Percentiles rank a stretch among this genome's conserved stretches.
These are phyloP conservation scores for Triplophysa tibetana DNA, from an alignment of 2,113 vertebrate genomes.

Conservation along the genomic window DNA sequence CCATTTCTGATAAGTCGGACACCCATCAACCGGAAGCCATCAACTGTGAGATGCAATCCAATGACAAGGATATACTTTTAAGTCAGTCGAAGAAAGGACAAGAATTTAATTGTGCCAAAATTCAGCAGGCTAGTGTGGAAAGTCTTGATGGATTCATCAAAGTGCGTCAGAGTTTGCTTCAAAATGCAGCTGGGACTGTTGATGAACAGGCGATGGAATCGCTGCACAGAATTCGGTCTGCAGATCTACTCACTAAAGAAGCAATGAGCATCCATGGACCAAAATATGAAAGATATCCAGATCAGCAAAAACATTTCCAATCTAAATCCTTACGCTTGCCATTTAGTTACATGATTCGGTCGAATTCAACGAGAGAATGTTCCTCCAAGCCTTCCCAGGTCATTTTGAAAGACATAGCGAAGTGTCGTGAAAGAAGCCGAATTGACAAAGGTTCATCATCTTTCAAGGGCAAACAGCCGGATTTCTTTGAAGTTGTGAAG, in stretches of 20 bases:
- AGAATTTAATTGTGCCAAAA: slow-evolving; percentile 3
- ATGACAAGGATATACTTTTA: background rate
- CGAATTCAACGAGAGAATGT: slow-evolving; percentile 2
- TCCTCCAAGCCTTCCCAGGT: background rate
- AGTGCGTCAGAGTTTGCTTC: background rate
- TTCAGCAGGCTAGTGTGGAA: background rate
- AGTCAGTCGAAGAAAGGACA: background rate
- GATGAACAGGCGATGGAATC: slow-evolving; percentile 13
- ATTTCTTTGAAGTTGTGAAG: slow-evolving; percentile 29
- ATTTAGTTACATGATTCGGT: background rate
- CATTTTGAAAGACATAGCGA: background rate
- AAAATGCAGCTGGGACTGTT: slow-evolving; percentile 10
- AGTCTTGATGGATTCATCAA: slow-evolving; percentile 10
- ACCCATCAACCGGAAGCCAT: slow-evolving; percentile 20
- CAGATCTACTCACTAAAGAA: slow-evolving; percentile 19
- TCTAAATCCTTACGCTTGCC: background rate
- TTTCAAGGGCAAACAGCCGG: slow-evolving; percentile 8
- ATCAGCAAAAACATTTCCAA: background rate
- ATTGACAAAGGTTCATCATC: background rate
- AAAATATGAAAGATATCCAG: slow-evolving; percentile 9
- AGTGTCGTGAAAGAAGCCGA: slow-evolving; percentile 1
- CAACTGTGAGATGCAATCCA: slow-evolving; percentile 10
- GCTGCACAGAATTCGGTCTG: slow-evolving; percentile 29
- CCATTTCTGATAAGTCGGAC: background rate
- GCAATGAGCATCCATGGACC: background rate